phyloP scores from a whole-genome alignment of 2,797 vertebrate genomes.

The Chloroceryle amazona region DNA sequence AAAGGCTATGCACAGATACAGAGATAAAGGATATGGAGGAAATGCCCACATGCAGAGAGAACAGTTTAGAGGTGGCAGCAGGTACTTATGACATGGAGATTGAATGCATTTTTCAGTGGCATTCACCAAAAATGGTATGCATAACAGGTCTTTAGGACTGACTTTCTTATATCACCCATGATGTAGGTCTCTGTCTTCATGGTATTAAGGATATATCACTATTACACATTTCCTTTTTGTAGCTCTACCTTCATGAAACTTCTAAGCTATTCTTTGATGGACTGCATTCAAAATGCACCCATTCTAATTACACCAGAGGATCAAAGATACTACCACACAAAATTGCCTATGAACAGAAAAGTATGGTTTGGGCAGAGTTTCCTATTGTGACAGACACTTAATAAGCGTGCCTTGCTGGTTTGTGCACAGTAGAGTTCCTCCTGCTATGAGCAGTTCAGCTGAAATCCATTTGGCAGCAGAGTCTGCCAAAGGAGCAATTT shows the following conservation, averaged over 20 bases:
- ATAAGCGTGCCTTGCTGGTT: not conserved
- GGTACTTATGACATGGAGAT: not conserved
- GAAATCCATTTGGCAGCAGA: not conserved
- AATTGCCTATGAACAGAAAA: not conserved
- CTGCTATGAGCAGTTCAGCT: not conserved
- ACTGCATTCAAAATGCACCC: not conserved
- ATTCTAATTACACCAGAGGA: not conserved
- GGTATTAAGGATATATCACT: not conserved
- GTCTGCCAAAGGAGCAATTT: conserved; percentile 25
- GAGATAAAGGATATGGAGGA: not conserved
- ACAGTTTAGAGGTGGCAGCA: not conserved
- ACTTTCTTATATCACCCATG: not conserved
- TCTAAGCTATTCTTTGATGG: not conserved
- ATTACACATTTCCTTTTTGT: not conserved
- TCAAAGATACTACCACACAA: not conserved
- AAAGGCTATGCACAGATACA: not conserved
- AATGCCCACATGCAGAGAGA: not conserved
- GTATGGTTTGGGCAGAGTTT: not conserved
- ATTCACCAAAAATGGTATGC: not conserved
- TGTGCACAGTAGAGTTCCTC: not conserved
- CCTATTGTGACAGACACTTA: not conserved
- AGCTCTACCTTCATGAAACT: not conserved
- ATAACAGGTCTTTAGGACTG: not conserved
- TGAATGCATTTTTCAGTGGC: not conserved
- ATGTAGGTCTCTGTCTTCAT: not conserved